Evolutionary conservation across 2,888 invertebrate genomes (phyloP).

Genomic region (Pasiphila rectangulata): DNA sequence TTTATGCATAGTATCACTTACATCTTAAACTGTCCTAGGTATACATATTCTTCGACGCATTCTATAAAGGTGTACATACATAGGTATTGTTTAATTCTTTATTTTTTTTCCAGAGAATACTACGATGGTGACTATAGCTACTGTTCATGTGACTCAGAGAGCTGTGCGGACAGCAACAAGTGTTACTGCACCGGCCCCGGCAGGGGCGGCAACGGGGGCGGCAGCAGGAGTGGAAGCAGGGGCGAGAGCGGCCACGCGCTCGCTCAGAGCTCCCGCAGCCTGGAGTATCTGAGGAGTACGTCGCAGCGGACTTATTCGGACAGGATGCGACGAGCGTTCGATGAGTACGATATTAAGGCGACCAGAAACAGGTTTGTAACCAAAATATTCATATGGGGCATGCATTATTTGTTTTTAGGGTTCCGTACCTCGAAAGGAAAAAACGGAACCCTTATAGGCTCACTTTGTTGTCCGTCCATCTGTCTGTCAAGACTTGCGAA

Average conservation of each 20-base stretch:
- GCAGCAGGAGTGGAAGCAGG: neutral
- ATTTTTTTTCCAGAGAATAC: constrained; percentile 52
- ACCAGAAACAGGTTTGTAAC: constrained; percentile 65
- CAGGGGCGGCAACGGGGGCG: constrained; percentile 31
- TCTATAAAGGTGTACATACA: too few species aligned
- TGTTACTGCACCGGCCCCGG: constrained; percentile 85
- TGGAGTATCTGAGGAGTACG: constrained; percentile 79
- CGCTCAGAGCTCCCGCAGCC: constrained; percentile 70
- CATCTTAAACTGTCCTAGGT: too few species aligned
- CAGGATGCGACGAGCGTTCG: constrained; percentile 56
- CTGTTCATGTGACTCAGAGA: constrained; percentile 92
- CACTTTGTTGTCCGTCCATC: too few species aligned
- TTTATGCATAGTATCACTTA: too few species aligned
- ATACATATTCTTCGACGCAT: too few species aligned
- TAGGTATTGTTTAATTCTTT: too few species aligned
- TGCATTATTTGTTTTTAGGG: too few species aligned
- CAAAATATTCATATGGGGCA: too few species aligned
- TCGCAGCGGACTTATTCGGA: constrained; percentile 68
- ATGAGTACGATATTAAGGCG: constrained; percentile 68
- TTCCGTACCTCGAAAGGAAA: too few species aligned
- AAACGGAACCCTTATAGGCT: too few species aligned
- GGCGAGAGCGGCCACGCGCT: too few species aligned
- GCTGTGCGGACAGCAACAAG: constrained; percentile 92
- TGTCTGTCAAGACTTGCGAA: too few species aligned
- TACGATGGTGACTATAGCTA: constrained; percentile 74